Percentiles rank a stretch among this genome's conserved stretches.
phyloP scores from a whole-genome alignment of 2,113 vertebrate genomes.

The Butorides virescens region DNA sequence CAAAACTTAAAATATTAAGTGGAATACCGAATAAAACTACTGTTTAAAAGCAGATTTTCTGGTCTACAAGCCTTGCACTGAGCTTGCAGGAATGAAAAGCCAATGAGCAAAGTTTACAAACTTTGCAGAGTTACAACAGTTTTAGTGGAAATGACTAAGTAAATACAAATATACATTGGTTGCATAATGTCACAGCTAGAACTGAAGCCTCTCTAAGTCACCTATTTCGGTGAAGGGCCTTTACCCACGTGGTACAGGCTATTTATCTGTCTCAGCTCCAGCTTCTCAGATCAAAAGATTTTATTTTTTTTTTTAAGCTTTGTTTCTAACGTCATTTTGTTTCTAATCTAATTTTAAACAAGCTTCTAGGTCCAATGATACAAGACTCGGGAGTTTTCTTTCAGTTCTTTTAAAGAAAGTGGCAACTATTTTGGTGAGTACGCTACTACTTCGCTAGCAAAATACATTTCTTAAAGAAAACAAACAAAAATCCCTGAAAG shows the following conservation, averaged over 20 bases:
- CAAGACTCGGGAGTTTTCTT: neutral
- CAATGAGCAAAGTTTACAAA: neutral
- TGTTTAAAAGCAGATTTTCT: neutral
- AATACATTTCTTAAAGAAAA: neutral
- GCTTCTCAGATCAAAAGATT: neutral
- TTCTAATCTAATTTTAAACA: neutral
- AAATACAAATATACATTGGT: neutral
- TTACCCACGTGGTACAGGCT: neutral
- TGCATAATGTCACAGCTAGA: neutral
- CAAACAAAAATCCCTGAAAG: neutral
- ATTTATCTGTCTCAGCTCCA: neutral
- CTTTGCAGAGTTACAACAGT: neutral
- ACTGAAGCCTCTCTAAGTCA: neutral
- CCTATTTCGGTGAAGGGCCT: neutral
- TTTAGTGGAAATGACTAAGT: neutral
- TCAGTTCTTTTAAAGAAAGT: neutral
- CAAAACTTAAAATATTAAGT: neutral
- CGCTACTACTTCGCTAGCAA: neutral
- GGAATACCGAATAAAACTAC: neutral
- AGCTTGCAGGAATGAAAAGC: neutral
- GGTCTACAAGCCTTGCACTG: neutral
- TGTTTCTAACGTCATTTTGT: neutral
- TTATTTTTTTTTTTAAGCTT: neutral
- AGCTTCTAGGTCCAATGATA: neutral
- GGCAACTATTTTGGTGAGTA: neutral